Evolutionary conservation across 2,797 vertebrate species (phyloP), one percentile per base, ranked within the genome.

Genomic region (Muraenolepis orangiensis): DNA sequence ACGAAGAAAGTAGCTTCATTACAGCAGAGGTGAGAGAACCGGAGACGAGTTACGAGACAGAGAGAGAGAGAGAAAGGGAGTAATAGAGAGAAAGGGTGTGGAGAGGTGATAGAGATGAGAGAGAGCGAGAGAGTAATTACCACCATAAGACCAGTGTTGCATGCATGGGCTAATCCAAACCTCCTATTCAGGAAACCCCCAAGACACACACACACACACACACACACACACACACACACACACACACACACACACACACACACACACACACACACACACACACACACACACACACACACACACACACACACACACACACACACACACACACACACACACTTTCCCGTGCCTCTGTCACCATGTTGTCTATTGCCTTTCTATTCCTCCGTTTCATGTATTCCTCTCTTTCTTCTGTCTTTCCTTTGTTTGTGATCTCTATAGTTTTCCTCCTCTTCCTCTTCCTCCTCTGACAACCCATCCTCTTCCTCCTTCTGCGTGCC

Each of bases 41-140:
- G 14, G 38, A 40, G 38, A 40, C 38, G 14, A 13, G 38, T 13
- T 12, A 13, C 12, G 12, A 14, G 8, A 11, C 11, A 40, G 38
- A 40, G 13, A 40, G 38, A 40, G 13, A 40, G 38, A 40, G 38
- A 40, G 13, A 40, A 13, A 57, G 46, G n/a, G 20, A 57, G 7
- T 4, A 14, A 57, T 5, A 57, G 46, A 57, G 42, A 46, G 42
- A 18, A 11, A 46, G 42, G 16, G 40, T n/a, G n/a, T n/a, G n/a
- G 40, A 42, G 40, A 16, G 40, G 46, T 14, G 40, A 11, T 12
- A 42, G 40, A 42, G 40, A 11, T 34, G 40, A 42, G 40, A 42
- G 40, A 42, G 40, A 69, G 67, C n/a, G 69, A 70, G 34, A 70
- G 69, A 38, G 69, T 38, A 38, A 70, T 70, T 70, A 70, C 69